phyloP scores from a whole-genome alignment of 2,888 invertebrate species.

The Drosophila falleni region DNA sequence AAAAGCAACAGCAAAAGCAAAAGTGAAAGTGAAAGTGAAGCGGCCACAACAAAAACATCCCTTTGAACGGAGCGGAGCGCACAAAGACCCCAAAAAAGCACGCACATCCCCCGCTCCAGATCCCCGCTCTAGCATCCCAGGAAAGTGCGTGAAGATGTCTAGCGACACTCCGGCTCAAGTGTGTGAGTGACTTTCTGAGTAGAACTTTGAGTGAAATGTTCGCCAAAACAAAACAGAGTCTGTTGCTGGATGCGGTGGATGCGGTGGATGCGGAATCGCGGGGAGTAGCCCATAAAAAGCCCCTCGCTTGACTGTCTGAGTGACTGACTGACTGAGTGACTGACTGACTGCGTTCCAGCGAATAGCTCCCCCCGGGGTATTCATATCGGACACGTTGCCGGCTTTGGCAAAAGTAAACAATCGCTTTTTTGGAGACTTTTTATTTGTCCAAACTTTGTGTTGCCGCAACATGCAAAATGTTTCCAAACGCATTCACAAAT shows the following conservation, averaged over 20 bases:
- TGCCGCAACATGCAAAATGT: slow-evolving; percentile 19
- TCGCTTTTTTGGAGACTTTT: slow-evolving; percentile 60
- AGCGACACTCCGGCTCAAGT: slow-evolving; percentile 15
- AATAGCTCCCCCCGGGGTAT: slow-evolving; percentile 59
- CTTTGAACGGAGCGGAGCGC: slow-evolving; percentile 34
- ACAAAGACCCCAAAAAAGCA: slow-evolving; percentile 15
- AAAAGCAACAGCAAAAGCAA: slow-evolving; percentile 41
- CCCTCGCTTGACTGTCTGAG: slow-evolving; percentile 22
- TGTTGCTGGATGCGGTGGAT: background rate
- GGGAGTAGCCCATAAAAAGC: slow-evolving; percentile 55
- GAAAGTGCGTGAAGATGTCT: slow-evolving; percentile 53
- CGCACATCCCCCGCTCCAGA: slow-evolving; percentile 8
- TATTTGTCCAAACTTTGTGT: slow-evolving; percentile 47
- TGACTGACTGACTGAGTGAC: slow-evolving; percentile 26
- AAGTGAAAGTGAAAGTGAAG: slow-evolving; percentile 49
- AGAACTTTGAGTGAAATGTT: slow-evolving; percentile 61
- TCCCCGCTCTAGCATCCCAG: slow-evolving; percentile 48
- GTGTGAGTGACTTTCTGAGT: slow-evolving; percentile 48
- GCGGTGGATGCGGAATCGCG: background rate
- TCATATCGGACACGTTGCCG: slow-evolving; percentile 58
- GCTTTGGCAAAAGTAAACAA: slow-evolving; percentile 75
- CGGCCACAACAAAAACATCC: slow-evolving; percentile 60
- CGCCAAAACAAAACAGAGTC: slow-evolving; percentile 4
- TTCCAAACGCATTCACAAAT: slow-evolving; percentile 1
- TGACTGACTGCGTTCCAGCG: slow-evolving; percentile 43